Conservation (phyloP, 2,797 vertebrate genomes). For the Clarias fuscus region DNA sequence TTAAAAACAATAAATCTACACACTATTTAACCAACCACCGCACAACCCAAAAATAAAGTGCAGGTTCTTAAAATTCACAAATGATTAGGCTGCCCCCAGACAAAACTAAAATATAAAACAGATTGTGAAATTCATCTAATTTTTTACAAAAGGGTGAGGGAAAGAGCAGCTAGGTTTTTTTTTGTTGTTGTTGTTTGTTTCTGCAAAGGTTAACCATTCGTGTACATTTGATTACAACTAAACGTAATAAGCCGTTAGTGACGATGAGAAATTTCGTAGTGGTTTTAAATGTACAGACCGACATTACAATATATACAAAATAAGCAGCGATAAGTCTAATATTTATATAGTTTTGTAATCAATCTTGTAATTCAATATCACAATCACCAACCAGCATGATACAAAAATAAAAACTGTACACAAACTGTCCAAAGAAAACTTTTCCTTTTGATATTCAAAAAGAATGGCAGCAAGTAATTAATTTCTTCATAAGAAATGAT, state of each 20-base stretch:
- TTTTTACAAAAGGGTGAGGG: conserved; percentile 42
- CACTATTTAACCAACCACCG: conserved; percentile 54
- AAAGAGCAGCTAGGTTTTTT: conserved; percentile 58
- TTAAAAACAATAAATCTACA: conserved; percentile 24
- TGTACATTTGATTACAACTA: conserved; percentile 65
- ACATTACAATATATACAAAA: conserved; percentile 86
- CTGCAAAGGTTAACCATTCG: conserved; percentile 58
- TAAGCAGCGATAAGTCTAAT: conserved; percentile 73
- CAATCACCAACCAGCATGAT: conserved; percentile 81
- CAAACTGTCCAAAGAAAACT: conserved; percentile 83
- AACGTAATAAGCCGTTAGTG: conserved; percentile 69
- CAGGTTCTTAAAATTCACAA: conserved; percentile 64
- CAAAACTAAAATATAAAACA: conserved; percentile 62
- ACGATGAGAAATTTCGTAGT: conserved; percentile 67
- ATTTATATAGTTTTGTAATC: conserved; percentile 73
- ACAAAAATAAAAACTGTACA: conserved; percentile 91
- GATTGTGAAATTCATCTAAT: conserved; percentile 50
- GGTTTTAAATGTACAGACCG: conserved; percentile 82
- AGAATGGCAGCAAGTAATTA: conserved; percentile 82
- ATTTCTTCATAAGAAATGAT: conserved; percentile 82
- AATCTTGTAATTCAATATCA: conserved; percentile 67
- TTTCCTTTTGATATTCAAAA: conserved; percentile 77
- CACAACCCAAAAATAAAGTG: conserved; percentile 78
- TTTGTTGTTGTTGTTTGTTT: neutral
- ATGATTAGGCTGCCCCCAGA: conserved; percentile 54